These are phyloP conservation scores for pig (Sus scrofa) DNA, from an alignment of 2,113 vertebrate species.

Conservation along the genomic window DNA sequence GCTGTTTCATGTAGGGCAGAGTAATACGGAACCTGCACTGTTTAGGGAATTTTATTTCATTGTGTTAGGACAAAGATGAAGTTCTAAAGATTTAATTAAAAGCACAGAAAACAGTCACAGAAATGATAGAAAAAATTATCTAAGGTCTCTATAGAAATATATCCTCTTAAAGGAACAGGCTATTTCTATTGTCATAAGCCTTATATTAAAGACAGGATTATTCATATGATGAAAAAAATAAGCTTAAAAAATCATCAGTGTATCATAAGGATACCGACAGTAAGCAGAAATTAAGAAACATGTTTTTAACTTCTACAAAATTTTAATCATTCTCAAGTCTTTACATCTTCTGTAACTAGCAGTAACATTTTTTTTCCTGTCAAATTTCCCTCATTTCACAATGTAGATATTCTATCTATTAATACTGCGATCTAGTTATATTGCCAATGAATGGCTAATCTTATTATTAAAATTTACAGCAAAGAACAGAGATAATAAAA, in stretches of 20 bases:
- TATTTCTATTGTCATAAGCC: not conserved
- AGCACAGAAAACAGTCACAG: conserved; percentile 19
- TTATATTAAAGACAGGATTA: conserved; percentile 35
- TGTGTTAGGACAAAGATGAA: not conserved
- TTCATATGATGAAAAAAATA: conserved; percentile 32
- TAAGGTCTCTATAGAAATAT: not conserved
- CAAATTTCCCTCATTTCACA: conserved; percentile 35
- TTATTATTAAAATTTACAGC: conserved; percentile 56
- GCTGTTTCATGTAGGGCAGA: not conserved
- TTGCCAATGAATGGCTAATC: not conserved
- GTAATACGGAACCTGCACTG: not conserved
- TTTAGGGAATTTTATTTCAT: conserved; percentile 39
- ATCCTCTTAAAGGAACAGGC: conserved; percentile 41
- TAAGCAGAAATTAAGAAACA: conserved; percentile 5
- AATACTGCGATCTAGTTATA: not conserved
- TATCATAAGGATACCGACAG: not conserved
- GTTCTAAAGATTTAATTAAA: conserved; percentile 53
- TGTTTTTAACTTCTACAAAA: not conserved
- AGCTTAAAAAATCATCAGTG: not conserved
- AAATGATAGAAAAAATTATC: not conserved
- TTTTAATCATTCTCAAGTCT: conserved; percentile 15
- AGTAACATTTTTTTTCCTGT: not conserved
- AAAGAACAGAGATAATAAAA: conserved; percentile 49
- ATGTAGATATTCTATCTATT: not conserved
- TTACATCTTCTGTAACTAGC: conserved; percentile 23